Conservation (phyloP, 2,888 invertebrate species). For the Formica aserva region DNA sequence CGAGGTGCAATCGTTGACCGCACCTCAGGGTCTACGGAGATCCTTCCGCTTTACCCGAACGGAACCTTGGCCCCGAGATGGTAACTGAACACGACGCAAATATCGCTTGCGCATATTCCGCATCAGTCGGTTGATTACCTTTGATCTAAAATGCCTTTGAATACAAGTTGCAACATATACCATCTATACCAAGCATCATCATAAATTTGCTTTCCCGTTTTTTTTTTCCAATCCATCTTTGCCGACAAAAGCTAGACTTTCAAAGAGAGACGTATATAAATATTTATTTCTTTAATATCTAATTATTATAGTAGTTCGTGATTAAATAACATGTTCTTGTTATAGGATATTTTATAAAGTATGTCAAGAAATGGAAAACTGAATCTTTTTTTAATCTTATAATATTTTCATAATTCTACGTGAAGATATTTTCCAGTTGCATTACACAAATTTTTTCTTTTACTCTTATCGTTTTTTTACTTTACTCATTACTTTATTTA, state of each 20-base stretch:
- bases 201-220: not conserved
- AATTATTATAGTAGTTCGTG: no score
- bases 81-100: slow-evolving; percentile 42
- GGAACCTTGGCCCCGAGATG: slow-evolving; percentile 31
- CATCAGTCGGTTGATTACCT: not conserved
- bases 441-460: not conserved
- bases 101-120: not conserved
- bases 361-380: not conserved
- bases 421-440: not conserved
- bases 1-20: slow-evolving; percentile 26
- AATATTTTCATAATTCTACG: not conserved
- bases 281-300: no score
- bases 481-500: not conserved
- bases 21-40: not conserved
- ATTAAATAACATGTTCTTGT: no score
- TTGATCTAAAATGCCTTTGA: not conserved
- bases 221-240: no score
- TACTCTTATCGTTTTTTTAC: not conserved
- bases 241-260: no score
- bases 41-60: slow-evolving; percentile 46
- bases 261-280: no score
- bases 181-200: not conserved
- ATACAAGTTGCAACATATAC: not conserved
- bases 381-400: not conserved
- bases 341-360: not conserved